Conservation (phyloP, 2,797 vertebrate species). For the Melanotaenia nigrans region DNA sequence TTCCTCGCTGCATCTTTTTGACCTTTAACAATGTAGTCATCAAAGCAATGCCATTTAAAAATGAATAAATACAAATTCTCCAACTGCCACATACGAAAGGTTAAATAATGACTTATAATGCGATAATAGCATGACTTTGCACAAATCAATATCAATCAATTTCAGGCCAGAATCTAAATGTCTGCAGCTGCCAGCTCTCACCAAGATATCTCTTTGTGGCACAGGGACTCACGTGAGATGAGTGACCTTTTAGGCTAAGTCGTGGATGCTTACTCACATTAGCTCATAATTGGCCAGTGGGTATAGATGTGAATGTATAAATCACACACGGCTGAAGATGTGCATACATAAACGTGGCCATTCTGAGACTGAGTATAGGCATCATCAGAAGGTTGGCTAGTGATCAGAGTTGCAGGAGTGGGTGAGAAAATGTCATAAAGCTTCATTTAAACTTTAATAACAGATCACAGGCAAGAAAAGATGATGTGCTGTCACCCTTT, state of each 20-base stretch:
- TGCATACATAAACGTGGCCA: conserved; percentile 20
- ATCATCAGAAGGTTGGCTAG: conserved; percentile 11
- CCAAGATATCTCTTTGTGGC: conserved; percentile 29
- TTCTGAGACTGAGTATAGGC: background rate
- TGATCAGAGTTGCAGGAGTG: conserved; percentile 21
- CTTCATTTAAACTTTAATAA: conserved; percentile 63
- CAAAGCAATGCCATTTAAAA: conserved; percentile 62
- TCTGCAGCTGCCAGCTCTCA: conserved; percentile 28
- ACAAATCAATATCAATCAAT: conserved; percentile 44
- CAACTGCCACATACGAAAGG: conserved; percentile 39
- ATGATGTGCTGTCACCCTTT: conserved; percentile 43
- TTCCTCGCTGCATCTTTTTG: conserved; percentile 47
- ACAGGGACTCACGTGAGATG: conserved; percentile 20
- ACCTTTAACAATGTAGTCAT: conserved; percentile 62
- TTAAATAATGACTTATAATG: conserved; percentile 48
- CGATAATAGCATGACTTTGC: conserved; percentile 7
- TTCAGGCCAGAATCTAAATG: conserved; percentile 33
- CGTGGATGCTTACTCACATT: conserved; percentile 18
- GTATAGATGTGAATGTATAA: conserved; percentile 32
- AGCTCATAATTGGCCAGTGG: conserved; percentile 22
- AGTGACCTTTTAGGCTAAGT: conserved; percentile 52
- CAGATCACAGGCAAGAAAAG: conserved; percentile 62
- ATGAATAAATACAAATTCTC: conserved; percentile 41
- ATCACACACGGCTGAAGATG: conserved; percentile 13
- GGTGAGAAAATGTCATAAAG: conserved; percentile 65